Evolutionary conservation across 2,113 vertebrate species (phyloP).

Genomic region (Tragelaphus strepsiceros): DNA sequence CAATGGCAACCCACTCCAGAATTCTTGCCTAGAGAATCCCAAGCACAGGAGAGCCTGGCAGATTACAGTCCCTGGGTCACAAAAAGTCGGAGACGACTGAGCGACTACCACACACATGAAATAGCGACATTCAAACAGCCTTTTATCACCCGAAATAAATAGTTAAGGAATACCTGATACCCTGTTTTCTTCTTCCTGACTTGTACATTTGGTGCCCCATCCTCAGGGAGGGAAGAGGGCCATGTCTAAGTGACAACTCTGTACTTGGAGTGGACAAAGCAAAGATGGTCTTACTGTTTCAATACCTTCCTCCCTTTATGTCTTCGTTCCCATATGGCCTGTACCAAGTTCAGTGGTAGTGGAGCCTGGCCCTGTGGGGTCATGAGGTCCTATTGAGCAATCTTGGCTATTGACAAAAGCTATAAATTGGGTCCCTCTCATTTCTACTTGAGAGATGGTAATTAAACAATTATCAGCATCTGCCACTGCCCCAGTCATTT

Average conservation of each 20-base stretch:
- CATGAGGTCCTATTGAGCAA: background rate
- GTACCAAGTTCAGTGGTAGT: background rate
- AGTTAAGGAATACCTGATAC: fast-evolving
- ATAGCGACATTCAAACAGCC: background rate
- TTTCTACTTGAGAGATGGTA: background rate
- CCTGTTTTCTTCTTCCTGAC: background rate
- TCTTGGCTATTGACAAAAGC: background rate
- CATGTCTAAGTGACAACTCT: background rate
- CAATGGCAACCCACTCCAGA: background rate
- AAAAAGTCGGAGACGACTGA: fast-evolving
- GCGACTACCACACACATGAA: fast-evolving
- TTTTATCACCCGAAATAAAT: background rate
- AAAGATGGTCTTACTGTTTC: background rate
- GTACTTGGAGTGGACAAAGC: background rate
- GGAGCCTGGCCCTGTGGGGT: background rate
- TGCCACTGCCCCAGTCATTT: background rate
- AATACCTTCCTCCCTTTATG: background rate
- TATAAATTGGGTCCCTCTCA: background rate
- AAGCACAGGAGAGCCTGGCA: background rate
- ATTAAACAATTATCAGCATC: background rate
- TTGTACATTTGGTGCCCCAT: background rate
- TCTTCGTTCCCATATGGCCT: background rate
- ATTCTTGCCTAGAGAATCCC: background rate
- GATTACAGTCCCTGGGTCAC: fast-evolving
- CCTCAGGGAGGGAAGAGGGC: background rate